Evolutionary conservation across 2,113 vertebrate genomes (phyloP).

Genomic region (Sinocyclocheilus anophthalmus): DNA sequence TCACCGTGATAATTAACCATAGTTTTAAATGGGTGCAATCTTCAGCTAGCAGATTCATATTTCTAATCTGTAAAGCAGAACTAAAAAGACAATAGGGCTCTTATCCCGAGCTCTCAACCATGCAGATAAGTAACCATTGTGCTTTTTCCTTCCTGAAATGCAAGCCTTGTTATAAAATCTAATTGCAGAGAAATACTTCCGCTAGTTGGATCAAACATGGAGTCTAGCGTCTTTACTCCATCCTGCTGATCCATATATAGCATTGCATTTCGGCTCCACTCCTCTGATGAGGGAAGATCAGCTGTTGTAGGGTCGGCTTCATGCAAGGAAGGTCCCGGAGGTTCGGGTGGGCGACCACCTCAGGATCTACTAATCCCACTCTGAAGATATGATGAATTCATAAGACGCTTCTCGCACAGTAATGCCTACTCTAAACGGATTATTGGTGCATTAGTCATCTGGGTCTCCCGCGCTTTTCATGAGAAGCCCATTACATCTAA

Average conservation of each 20-base stretch:
- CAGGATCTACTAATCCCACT: slow-evolving; percentile 84
- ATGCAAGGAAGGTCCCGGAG: slow-evolving; percentile 76
- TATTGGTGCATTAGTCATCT: background rate
- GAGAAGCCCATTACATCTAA: background rate
- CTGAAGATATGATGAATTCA: slow-evolving; percentile 74
- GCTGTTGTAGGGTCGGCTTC: slow-evolving; percentile 83
- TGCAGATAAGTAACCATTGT: no score
- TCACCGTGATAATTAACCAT: no score
- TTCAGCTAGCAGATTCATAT: background rate
- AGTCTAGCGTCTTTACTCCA: slow-evolving; percentile 82
- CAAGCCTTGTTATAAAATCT: background rate
- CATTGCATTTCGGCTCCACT: slow-evolving; percentile 82
- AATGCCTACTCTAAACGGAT: slow-evolving; percentile 45
- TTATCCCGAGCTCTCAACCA: no score
- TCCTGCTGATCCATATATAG: slow-evolving; percentile 87
- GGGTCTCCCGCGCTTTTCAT: background rate
- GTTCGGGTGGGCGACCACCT: slow-evolving; percentile 66
- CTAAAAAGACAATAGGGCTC: background rate
- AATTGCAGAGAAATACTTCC: slow-evolving; percentile 92
- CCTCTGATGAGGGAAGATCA: slow-evolving; percentile 60
- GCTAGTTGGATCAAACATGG: slow-evolving; percentile 84
- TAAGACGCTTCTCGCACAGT: slow-evolving; percentile 84
- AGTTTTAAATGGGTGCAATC: background rate
- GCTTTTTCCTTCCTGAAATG: background rate
- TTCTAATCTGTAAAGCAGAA: background rate